A percentile compares a stretch with the other conserved stretches of the same genome.
Conservation (phyloP, 2,888 invertebrate genomes). For the Papilio elwesi region DNA sequence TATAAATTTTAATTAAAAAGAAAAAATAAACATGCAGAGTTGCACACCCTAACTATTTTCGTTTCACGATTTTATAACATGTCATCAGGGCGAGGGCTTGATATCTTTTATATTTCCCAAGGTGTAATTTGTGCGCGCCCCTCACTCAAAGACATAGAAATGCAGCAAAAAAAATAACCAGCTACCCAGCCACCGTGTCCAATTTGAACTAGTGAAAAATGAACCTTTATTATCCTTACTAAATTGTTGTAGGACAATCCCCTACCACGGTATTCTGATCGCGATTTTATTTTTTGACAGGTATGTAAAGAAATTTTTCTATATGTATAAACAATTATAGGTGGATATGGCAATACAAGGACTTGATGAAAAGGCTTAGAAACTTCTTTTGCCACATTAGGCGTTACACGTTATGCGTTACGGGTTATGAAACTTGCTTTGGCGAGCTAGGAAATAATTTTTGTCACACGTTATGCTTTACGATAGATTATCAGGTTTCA, state of each 20-base stretch:
- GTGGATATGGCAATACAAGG: too few species aligned
- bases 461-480: too few species aligned
- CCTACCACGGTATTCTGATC: conserved; percentile 46
- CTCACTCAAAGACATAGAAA: conserved; percentile 53
- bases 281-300: neutral
- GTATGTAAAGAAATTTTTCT: neutral
- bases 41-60: conserved; percentile 15
- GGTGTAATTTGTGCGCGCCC: conserved; percentile 67
- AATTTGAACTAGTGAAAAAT: conserved; percentile 78
- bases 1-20: conserved; percentile 8
- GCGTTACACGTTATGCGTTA: too few species aligned
- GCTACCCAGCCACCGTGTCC: conserved; percentile 66
- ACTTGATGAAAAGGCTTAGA: too few species aligned
- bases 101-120: conserved; percentile 47
- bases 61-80: conserved; percentile 45
- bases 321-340: too few species aligned
- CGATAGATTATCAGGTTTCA: too few species aligned
- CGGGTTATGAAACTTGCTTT: too few species aligned
- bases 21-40: conserved; percentile 3
- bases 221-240: conserved; percentile 73
- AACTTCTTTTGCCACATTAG: too few species aligned
- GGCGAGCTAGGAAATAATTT: too few species aligned
- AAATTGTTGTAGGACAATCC: conserved; percentile 60
- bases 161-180: conserved; percentile 65
- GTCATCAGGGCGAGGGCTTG: conserved; percentile 45